A percentile compares a stretch with the other conserved stretches of the same genome.
Evolutionary conservation across 1,140 invertebrate genomes (phyloP).

Genomic region (Oncopodura yosiiana): DNA sequence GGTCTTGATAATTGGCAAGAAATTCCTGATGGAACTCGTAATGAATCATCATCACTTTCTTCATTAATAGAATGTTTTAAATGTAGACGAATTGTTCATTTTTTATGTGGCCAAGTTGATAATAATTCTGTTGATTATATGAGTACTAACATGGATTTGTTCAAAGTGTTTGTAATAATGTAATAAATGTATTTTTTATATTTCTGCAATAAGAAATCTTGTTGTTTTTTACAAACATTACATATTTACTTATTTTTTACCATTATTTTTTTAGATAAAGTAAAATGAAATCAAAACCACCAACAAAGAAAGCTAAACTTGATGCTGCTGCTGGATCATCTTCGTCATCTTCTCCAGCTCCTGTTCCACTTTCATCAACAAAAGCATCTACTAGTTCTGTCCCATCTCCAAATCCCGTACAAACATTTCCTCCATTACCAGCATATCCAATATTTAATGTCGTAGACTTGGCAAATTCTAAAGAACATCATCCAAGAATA

Average conservation of each 20-base stretch:
- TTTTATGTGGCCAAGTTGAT: too few relatives aligned
- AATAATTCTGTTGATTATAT: too few relatives aligned
- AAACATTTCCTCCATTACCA: neutral
- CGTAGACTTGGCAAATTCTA: slow-evolving; percentile 10
- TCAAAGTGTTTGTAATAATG: too few relatives aligned
- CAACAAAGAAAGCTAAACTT: slow-evolving; percentile 24
- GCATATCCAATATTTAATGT: slow-evolving; percentile 5
- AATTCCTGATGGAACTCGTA: too few relatives aligned
- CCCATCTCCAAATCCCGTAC: neutral
- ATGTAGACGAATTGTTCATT: too few relatives aligned
- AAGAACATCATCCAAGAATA: slow-evolving; percentile 30
- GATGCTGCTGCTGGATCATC: slow-evolving; percentile 5
- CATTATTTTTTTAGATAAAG: neutral
- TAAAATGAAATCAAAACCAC: slow-evolving; percentile 31
- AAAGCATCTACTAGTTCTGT: neutral
- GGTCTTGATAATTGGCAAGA: slow-evolving; percentile 82
- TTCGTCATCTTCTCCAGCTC: neutral
- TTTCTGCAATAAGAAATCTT: neutral
- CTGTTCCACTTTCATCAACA: neutral
- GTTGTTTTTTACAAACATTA: too few relatives aligned
- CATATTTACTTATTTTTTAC: too few relatives aligned
- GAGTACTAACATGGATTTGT: too few relatives aligned
- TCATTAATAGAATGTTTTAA: neutral
- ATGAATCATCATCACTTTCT: too few relatives aligned
- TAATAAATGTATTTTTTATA: too few relatives aligned